These are phyloP conservation scores for Taxidea taxus DNA, from an alignment of 2,113 vertebrate genomes.

Conservation along the genomic window DNA sequence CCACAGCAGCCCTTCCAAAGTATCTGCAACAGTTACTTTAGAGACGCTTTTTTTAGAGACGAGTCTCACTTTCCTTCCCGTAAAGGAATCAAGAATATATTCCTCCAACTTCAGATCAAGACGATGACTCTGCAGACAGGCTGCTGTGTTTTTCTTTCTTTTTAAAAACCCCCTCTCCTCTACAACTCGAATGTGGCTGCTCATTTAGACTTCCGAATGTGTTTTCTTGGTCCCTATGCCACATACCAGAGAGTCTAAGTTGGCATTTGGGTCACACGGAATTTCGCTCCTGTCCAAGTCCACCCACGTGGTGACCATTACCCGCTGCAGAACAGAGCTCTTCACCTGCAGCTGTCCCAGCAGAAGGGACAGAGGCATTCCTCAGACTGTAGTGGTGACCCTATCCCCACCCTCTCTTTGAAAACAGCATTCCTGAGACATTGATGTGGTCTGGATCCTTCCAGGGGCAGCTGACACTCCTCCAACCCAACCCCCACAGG, in stretches of 20 bases:
- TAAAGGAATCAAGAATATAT: background rate
- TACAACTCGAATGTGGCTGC: background rate
- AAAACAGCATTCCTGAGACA: conserved; percentile 34
- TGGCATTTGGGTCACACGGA: background rate
- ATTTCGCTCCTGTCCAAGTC: background rate
- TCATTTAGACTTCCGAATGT: background rate
- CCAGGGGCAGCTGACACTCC: background rate
- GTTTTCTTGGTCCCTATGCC: background rate
- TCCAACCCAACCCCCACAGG: background rate
- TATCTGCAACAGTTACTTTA: background rate
- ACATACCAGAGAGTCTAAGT: background rate
- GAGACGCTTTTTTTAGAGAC: background rate
- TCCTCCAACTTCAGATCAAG: background rate
- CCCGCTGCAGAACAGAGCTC: background rate
- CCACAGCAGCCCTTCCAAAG: background rate
- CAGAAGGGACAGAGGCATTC: background rate
- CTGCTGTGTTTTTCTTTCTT: background rate
- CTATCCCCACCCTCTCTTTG: background rate
- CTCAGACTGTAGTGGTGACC: background rate
- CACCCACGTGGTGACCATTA: background rate
- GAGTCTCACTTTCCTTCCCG: background rate
- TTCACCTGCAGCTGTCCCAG: background rate
- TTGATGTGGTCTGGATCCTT: background rate
- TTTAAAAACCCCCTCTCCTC: background rate
- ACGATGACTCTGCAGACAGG: background rate